phyloP scores from a whole-genome alignment of 2,113 vertebrate genomes.

The Mesitornis unicolor region DNA sequence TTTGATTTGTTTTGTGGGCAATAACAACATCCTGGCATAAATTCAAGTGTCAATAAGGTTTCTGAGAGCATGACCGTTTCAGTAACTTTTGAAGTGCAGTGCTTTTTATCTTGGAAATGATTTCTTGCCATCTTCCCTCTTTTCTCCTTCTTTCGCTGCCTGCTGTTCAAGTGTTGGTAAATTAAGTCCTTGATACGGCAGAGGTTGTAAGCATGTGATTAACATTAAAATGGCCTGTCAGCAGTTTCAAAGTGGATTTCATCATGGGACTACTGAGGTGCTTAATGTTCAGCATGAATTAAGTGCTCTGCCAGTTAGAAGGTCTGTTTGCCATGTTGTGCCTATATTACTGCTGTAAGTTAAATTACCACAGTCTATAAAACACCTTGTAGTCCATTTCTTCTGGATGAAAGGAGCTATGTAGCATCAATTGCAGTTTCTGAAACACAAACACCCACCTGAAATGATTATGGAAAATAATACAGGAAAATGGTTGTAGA shows the following conservation, averaged over 20 bases:
- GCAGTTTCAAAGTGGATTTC: constrained; percentile 5
- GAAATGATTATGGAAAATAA: not conserved
- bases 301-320: constrained; percentile 31
- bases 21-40: not conserved
- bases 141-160: not conserved
- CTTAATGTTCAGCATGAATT: constrained; percentile 45
- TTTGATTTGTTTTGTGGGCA: not conserved
- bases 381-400: constrained; percentile 47
- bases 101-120: not conserved
- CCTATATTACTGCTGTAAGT: constrained; percentile 11
- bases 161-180: not conserved
- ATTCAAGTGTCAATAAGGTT: not conserved
- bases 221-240: constrained; percentile 19
- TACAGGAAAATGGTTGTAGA: not conserved
- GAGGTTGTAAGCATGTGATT: constrained; percentile 6
- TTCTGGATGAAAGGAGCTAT: constrained; percentile 42
- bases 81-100: not conserved
- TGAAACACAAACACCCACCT: constrained; percentile 36
- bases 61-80: not conserved
- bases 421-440: constrained; percentile 32
- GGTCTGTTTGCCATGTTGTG: constrained; percentile 40
- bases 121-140: not conserved
- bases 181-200: not conserved
- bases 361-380: constrained; percentile 49
- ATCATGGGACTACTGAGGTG: constrained; percentile 16